Conservation (phyloP, 1,140 invertebrate species). For the Drosophila repleta region DNA sequence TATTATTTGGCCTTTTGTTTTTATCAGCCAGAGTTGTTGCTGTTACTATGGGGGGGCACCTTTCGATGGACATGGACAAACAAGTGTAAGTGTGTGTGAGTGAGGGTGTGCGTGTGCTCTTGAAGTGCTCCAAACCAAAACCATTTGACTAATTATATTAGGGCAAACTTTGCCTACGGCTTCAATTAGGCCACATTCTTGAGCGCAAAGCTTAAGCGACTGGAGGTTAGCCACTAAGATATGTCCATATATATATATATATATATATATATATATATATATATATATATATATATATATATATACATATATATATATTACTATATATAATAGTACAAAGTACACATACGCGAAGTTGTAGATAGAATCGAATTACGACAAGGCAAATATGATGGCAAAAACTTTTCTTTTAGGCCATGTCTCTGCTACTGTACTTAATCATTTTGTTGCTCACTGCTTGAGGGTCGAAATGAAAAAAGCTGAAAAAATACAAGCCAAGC, state of each 20-base stretch:
- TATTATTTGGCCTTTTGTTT: constrained; percentile 14
- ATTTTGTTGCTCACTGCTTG: constrained; percentile 15
- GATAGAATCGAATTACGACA: background rate
- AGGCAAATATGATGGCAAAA: background rate
- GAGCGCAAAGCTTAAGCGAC: background rate
- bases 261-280: background rate
- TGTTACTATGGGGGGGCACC: background rate
- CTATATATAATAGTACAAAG: no score
- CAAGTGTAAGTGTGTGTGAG: background rate
- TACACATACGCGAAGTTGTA: background rate
- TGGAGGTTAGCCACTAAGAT: background rate
- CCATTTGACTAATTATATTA: constrained; percentile 65
- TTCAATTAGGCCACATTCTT: constrained; percentile 50
- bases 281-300: background rate
- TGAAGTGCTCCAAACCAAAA: constrained; percentile 18
- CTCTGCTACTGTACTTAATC: constrained; percentile 26
- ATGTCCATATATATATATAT: background rate
- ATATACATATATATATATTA: background rate
- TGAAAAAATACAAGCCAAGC: background rate
- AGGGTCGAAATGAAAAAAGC: constrained; percentile 1
- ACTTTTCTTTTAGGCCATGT: constrained; percentile 7
- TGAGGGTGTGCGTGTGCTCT: constrained; percentile 10
- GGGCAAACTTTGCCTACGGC: constrained; percentile 48
- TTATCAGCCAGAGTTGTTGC: background rate
- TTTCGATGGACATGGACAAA: background rate